Evolutionary conservation across 2,888 invertebrate species (phyloP).

Genomic region (Diabrotica balteata): DNA sequence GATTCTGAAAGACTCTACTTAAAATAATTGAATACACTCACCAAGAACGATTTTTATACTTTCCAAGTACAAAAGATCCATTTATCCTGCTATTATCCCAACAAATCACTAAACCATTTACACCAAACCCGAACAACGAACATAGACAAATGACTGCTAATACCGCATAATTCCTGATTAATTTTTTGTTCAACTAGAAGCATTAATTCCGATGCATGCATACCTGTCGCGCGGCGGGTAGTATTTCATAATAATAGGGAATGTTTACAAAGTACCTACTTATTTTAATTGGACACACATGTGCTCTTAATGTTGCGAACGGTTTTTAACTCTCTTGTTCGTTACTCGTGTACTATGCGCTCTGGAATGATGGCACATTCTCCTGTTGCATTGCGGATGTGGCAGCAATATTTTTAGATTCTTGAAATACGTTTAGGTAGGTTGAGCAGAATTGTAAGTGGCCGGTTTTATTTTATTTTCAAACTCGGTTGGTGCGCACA

Average conservation of each 20-base stretch:
- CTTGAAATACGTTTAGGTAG: neutral
- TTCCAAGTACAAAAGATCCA: no score
- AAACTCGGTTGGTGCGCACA: no score
- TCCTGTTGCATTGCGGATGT: constrained; percentile 11
- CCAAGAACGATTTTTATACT: no score
- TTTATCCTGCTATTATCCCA: neutral
- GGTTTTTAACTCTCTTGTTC: constrained; percentile 15
- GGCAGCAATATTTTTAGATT: constrained; percentile 15
- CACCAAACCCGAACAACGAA: neutral
- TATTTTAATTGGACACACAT: constrained; percentile 39
- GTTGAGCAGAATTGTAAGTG: no score
- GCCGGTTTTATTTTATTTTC: no score
- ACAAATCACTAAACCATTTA: neutral
- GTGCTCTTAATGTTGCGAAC: constrained; percentile 33
- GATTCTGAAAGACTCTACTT: no score
- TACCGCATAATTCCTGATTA: constrained; percentile 8
- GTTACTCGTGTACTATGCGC: constrained; percentile 2
- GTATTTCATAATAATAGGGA: constrained; percentile 33
- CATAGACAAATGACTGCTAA: constrained; percentile 1
- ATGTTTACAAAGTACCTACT: constrained; percentile 30
- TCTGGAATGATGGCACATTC: constrained; percentile 6
- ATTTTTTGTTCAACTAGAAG: constrained; percentile 4
- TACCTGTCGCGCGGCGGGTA: constrained; percentile 16
- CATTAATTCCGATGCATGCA: constrained; percentile 20
- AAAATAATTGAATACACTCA: no score